A percentile compares a stretch with the other conserved stretches of the same genome.
Conservation (phyloP, 2,888 invertebrate species). For the Tipula vernalis region DNA sequence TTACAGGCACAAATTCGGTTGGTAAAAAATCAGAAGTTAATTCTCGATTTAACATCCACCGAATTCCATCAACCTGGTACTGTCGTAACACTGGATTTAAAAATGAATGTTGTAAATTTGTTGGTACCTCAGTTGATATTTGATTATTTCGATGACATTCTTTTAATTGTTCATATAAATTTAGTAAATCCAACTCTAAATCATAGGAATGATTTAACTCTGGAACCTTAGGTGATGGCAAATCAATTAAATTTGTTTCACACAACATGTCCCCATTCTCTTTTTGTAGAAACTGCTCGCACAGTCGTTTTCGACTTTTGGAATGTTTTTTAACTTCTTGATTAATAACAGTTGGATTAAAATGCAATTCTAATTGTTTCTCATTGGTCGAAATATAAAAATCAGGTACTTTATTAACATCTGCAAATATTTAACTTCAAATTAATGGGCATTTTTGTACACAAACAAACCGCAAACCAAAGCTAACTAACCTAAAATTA, state of each 20-base stretch:
- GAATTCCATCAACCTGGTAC: constrained; percentile 52
- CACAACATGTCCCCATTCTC: background rate
- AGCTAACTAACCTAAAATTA: background rate
- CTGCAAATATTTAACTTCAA: background rate
- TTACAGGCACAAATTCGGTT: constrained; percentile 6
- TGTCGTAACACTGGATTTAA: constrained; percentile 41
- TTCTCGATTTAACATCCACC: constrained; percentile 57
- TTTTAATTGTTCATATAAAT: background rate
- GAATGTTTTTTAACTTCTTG: background rate
- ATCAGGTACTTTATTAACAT: background rate
- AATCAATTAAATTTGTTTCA: background rate
- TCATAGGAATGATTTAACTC: background rate
- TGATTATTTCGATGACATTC: background rate
- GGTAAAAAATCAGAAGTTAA: constrained; percentile 16
- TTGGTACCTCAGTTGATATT: background rate
- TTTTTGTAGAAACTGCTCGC: background rate
- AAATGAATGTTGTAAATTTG: constrained; percentile 29
- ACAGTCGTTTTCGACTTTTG: background rate
- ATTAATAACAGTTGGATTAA: background rate
- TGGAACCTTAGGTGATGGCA: background rate
- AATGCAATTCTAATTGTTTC: background rate
- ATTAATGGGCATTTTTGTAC: background rate
- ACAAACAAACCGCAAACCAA: background rate
- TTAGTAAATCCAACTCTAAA: background rate
- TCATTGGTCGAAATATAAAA: background rate